Evolutionary conservation across 2,113 vertebrate species (phyloP).

Genomic region (Ornithorhynchus anatinus): DNA sequence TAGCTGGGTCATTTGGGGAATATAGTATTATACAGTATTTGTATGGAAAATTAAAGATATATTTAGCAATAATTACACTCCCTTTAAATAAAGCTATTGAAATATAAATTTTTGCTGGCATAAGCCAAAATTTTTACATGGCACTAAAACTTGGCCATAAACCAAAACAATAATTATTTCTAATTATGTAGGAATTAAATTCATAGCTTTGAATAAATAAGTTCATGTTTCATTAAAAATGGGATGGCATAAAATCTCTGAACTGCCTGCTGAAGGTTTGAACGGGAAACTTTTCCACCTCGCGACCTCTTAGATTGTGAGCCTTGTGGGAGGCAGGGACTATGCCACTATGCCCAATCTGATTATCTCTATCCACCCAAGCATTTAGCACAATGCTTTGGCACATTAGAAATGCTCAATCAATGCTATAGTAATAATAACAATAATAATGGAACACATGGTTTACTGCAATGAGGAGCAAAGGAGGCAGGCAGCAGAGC

Average conservation of each 20-base stretch:
- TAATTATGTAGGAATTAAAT: conserved; percentile 25
- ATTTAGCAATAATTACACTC: not conserved
- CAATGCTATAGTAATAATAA: no score
- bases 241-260: not conserved
- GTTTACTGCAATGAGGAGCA: no score
- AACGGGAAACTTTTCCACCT: no score
- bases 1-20: no score
- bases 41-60: not conserved
- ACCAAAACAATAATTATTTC: conserved; percentile 24
- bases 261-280: not conserved
- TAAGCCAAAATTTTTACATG: conserved; percentile 22
- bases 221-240: not conserved
- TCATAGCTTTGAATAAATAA: not conserved
- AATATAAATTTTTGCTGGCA: not conserved
- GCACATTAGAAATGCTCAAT: no score
- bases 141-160: not conserved
- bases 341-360: no score
- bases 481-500: no score
- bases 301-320: no score
- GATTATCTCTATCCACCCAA: no score
- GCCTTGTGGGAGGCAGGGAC: no score
- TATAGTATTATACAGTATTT: not conserved
- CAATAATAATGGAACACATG: no score
- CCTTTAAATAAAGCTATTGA: conserved; percentile 19
- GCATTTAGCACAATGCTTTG: no score